Evolutionary conservation across 2,113 vertebrate genomes (phyloP), one percentile per base, ranked within the genome.

Genomic region (Noturus placidus): DNA sequence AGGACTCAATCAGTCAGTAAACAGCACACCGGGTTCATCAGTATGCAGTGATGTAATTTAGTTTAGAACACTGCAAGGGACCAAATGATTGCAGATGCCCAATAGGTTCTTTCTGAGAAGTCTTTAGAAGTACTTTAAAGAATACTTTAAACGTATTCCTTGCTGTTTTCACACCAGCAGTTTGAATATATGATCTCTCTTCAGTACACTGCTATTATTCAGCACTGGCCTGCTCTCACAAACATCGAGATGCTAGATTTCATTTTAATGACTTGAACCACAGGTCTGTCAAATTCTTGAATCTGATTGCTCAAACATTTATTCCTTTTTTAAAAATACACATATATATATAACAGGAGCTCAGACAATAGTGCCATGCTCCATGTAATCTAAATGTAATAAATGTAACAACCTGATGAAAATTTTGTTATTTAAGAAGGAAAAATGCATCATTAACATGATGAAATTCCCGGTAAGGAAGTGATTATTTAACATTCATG

Each of bases 21-120:
- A 86, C 7, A 8, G 6, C 63, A 87, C 61, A 81, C 50, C 63
- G 57, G 77, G 30, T 57, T 87, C n/a, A 86, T 87, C 46, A 87
- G 52, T 38, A 70, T 20, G 74, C 61, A 30, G 33, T 56, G 50
- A 17, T 56, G 77, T 57, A 67, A 79, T 80, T 67, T 54, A 50
- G n/a, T 35, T 42, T 14, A 13, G 27, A 56, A 54, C 42, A 69
- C 11, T 25, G 46, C 77, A 56, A 20, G 46, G 10, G 27, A 87
- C 63, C 22, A 70, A 81, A 81, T 70, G 38, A 77, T 52, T 42
- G 25, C 61, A 81, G 30, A 61, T 65, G 84, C 57, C 22, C n/a
- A 42, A 5, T 25, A 46, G 15, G 17, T 38, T 38, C n/a, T n/a
- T n/a, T n/a, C n/a, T n/a, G n/a, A n/a, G n/a, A n/a, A n/a, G n/a